phyloP scores from a whole-genome alignment of 2,113 vertebrate genomes.

The Pomatorhinus ruficollis region DNA sequence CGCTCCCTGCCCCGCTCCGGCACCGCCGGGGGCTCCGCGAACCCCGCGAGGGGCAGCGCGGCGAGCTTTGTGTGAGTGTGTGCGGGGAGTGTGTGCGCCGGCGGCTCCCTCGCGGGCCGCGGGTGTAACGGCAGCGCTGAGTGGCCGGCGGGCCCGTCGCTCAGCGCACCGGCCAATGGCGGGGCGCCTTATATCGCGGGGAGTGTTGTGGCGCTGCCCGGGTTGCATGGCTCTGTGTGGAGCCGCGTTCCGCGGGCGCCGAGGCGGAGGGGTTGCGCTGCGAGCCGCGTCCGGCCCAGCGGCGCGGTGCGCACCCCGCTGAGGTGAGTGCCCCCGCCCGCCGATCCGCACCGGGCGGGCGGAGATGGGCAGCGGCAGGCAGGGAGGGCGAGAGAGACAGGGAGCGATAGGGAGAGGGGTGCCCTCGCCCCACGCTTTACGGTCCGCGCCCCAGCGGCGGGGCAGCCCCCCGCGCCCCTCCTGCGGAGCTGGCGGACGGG shows the following conservation, averaged over 20 bases:
- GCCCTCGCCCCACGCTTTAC: constrained; percentile 34
- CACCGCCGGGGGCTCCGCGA: constrained; percentile 45
- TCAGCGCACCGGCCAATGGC: constrained; percentile 84
- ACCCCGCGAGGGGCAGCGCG: constrained; percentile 70
- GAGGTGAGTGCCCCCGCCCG: constrained; percentile 77
- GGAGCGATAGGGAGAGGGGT: not conserved
- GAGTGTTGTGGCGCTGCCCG: constrained; percentile 79
- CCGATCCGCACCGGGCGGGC: not conserved
- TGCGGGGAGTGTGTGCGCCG: constrained; percentile 59
- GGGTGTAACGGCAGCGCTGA: constrained; percentile 76
- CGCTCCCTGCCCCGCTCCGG: constrained; percentile 44
- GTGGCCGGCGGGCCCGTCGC: constrained; percentile 75
- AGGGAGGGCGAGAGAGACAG: not conserved
- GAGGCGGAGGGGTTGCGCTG: constrained; percentile 33
- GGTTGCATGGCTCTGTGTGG: constrained; percentile 85
- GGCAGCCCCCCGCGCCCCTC: constrained; percentile 53
- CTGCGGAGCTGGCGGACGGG: not conserved
- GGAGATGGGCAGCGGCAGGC: not conserved
- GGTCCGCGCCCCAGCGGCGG: constrained; percentile 44
- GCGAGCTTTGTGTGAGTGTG: constrained; percentile 75
- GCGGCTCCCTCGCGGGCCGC: constrained; percentile 71
- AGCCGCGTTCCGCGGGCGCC: constrained; percentile 74
- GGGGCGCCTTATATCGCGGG: constrained; percentile 76
- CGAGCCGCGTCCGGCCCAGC: constrained; percentile 69
- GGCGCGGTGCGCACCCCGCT: constrained; percentile 57